These are phyloP conservation scores for Strigamia transsilvanica DNA, from an alignment of 2,888 invertebrate genomes.

Conservation along the genomic window DNA sequence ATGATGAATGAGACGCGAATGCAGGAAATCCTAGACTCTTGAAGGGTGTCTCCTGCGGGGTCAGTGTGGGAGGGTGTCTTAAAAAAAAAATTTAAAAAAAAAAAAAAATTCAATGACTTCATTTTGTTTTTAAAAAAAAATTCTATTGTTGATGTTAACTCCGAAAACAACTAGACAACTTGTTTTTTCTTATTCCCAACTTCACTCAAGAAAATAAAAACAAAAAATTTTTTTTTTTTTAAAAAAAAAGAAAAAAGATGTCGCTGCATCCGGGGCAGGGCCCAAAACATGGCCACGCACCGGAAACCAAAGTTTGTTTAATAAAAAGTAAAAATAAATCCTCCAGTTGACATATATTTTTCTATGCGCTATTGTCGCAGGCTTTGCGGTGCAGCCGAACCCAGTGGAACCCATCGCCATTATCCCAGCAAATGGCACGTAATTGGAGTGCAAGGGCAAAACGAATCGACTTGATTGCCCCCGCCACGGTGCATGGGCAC, in stretches of 20 bases:
- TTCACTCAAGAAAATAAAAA: background rate
- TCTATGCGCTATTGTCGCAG: background rate
- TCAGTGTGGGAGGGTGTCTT: slow-evolving; percentile 31
- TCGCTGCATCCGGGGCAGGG: background rate
- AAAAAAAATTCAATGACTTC: background rate
- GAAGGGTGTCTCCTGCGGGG: slow-evolving; percentile 40
- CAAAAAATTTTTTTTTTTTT: too few species aligned
- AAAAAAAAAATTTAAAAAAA: background rate
- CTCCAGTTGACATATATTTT: too few species aligned
- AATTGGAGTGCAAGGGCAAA: slow-evolving; percentile 15
- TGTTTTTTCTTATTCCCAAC: background rate
- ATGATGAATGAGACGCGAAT: slow-evolving; percentile 48
- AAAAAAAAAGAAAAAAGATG: background rate
- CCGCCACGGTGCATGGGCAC: background rate
- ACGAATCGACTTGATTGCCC: slow-evolving; percentile 41
- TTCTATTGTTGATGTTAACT: background rate
- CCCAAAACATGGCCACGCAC: background rate
- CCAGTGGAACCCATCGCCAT: background rate
- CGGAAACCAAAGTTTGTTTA: background rate
- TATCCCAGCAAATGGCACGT: slow-evolving; percentile 24
- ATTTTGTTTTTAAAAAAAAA: background rate
- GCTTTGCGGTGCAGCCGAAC: background rate
- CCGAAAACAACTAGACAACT: background rate
- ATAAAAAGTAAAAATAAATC: background rate
- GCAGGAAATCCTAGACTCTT: slow-evolving; percentile 19